phyloP scores from a whole-genome alignment of 2,797 vertebrate species.

The Prunella strophiata region DNA sequence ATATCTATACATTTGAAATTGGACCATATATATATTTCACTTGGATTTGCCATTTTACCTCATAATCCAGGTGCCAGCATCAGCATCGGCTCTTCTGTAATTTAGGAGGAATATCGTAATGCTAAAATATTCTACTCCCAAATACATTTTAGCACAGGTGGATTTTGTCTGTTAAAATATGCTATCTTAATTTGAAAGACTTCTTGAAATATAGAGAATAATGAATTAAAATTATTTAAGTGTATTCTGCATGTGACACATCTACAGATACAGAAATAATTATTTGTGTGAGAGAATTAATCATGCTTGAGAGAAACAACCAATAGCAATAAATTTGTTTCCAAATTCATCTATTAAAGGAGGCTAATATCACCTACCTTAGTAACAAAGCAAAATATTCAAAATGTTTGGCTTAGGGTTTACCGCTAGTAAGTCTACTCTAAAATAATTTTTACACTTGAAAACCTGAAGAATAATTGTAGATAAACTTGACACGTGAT shows the following conservation, averaged over 20 bases:
- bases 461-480: neutral
- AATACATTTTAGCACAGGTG: neutral
- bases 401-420: neutral
- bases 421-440: neutral
- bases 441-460: neutral
- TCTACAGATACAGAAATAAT: slow-evolving; percentile 12
- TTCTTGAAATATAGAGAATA: neutral
- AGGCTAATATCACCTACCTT: neutral
- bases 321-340: neutral
- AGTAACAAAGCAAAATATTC: neutral
- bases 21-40: neutral
- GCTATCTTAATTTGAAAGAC: neutral
- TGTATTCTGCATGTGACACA: neutral
- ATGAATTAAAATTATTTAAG: neutral
- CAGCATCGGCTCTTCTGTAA: neutral
- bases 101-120: neutral
- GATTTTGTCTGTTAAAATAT: neutral
- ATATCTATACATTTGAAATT: neutral
- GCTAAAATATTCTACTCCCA: neutral
- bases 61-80: neutral
- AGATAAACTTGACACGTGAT: neutral
- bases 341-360: neutral
- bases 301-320: neutral
- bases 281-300: neutral
- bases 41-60: neutral